A percentile compares a stretch with the other conserved stretches of the same genome.
Evolutionary conservation across 2,113 vertebrate species (phyloP).

Genomic region (Charina bottae): DNA sequence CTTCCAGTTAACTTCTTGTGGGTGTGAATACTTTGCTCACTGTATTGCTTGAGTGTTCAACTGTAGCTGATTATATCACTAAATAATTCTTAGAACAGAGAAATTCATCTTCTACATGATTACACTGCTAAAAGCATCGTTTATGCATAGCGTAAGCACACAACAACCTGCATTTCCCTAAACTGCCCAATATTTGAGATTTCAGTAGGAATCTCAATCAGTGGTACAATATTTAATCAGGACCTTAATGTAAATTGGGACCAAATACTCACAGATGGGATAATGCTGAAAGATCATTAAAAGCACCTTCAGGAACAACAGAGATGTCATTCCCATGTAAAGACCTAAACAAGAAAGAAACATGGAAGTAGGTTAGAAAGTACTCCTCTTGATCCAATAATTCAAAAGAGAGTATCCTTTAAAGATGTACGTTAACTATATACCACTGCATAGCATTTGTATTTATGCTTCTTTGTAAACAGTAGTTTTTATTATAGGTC

Average conservation of each 20-base stretch:
- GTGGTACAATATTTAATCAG: background rate
- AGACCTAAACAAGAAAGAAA: slow-evolving; percentile 77
- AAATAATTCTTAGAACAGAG: background rate
- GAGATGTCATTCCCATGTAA: slow-evolving; percentile 98
- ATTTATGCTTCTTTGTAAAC: too few species aligned
- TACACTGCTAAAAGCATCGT: background rate
- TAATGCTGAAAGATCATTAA: slow-evolving; percentile 91
- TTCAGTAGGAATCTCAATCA: accelerated
- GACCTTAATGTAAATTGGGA: background rate
- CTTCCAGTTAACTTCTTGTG: background rate
- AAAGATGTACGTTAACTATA: background rate
- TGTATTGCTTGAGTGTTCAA: background rate
- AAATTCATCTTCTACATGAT: background rate
- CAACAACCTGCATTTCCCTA: background rate
- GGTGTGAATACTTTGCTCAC: background rate
- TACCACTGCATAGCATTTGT: too few species aligned
- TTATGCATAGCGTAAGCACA: background rate
- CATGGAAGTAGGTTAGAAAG: background rate
- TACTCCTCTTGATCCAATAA: background rate
- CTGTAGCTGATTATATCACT: background rate
- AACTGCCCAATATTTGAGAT: background rate
- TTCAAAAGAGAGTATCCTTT: background rate
- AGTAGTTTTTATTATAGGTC: too few species aligned
- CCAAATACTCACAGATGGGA: slow-evolving; percentile 92
- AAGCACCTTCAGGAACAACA: slow-evolving; percentile 92